Conservation (phyloP, 2,888 invertebrate genomes). For the Protophormia terraenovae region DNA sequence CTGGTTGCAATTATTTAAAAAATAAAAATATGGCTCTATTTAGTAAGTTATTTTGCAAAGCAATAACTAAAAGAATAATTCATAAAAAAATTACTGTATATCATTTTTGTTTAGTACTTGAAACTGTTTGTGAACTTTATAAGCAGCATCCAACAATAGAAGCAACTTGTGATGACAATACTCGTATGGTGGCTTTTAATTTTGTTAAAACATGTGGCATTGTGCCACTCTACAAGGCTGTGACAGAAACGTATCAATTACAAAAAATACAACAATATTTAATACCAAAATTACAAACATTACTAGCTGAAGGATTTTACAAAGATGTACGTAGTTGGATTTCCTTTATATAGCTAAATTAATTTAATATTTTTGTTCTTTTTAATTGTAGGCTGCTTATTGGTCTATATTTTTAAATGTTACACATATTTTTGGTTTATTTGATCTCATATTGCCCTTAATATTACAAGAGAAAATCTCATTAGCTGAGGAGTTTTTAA, state of each 20-base stretch:
- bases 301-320: constrained; percentile 84
- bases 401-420: constrained; percentile 86
- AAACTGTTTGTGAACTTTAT: constrained; percentile 84
- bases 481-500: constrained; percentile 89
- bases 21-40: constrained; percentile 77
- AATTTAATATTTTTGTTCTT: too few relatives aligned
- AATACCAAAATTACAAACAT: constrained; percentile 84
- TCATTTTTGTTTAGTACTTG: constrained; percentile 81
- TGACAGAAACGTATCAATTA: constrained; percentile 86
- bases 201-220: constrained; percentile 87
- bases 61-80: background rate
- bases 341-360: background rate
- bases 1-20: constrained; percentile 79
- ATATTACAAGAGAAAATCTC: constrained; percentile 90
- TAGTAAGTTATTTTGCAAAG: constrained; percentile 69
- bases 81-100: background rate
- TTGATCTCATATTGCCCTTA: constrained; percentile 89
- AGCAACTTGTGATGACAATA: constrained; percentile 81
- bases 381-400: constrained; percentile 85
- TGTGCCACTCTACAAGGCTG: constrained; percentile 84
- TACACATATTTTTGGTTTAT: constrained; percentile 86
- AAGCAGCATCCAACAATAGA: constrained; percentile 80
- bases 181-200: constrained; percentile 88
- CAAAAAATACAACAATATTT: constrained; percentile 84
- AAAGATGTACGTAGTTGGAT: constrained; percentile 83